Conservation (phyloP, 2,797 vertebrate species). For the Catharus ustulatus region DNA sequence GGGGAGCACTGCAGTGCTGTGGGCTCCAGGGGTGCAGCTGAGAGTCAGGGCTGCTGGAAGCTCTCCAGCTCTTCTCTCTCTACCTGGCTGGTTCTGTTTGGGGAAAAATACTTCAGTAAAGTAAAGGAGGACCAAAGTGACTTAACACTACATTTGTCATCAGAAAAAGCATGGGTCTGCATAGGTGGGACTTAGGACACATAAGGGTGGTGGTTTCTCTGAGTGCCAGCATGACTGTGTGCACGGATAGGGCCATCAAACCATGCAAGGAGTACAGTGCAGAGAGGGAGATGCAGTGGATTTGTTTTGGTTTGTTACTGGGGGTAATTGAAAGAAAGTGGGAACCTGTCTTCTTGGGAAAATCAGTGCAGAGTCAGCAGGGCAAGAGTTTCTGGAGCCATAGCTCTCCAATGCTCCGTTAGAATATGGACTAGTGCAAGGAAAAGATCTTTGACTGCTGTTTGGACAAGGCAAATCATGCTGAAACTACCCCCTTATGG, state of each 20-base stretch:
- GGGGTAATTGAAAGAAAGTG: background rate
- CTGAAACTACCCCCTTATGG: background rate
- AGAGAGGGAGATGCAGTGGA: fast-evolving
- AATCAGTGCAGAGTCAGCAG: background rate
- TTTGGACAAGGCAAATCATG: background rate
- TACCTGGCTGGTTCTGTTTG: background rate
- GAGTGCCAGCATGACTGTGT: background rate
- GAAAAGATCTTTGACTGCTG: background rate
- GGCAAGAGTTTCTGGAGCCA: background rate
- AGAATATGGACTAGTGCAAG: background rate
- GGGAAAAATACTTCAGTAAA: background rate
- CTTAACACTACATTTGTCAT: background rate
- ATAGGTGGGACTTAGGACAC: background rate
- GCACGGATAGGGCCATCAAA: background rate
- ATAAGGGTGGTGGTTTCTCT: background rate
- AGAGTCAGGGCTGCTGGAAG: background rate
- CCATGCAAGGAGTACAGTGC: background rate
- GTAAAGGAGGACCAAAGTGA: background rate
- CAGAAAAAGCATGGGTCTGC: background rate
- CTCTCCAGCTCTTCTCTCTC: background rate
- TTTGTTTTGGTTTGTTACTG: background rate
- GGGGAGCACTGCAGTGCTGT: too few species aligned
- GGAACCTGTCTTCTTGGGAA: background rate
- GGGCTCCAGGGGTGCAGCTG: background rate
- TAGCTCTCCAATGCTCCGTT: background rate